A percentile compares a stretch with the other conserved stretches of the same genome.
Evolutionary conservation across 1,140 invertebrate species (phyloP).

Genomic region (Tigriopus japonicus): DNA sequence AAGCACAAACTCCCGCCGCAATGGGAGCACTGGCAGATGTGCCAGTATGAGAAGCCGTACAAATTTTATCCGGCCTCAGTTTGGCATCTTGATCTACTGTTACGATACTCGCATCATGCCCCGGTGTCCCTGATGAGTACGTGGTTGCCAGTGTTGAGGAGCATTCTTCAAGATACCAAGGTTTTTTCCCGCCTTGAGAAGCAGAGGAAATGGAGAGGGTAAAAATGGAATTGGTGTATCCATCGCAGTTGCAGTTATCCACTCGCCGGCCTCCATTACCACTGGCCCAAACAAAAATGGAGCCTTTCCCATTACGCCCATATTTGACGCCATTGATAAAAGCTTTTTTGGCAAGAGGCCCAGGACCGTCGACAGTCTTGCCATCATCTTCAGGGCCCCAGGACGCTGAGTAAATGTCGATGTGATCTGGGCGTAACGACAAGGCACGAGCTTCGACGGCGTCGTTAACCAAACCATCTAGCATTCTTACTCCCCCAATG

Average conservation of each 20-base stretch:
- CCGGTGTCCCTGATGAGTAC: constrained; percentile 82
- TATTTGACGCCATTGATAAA: constrained; percentile 86
- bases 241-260: constrained; percentile 97
- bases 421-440: constrained; percentile 73
- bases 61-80: constrained; percentile 53
- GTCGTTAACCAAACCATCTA: constrained; percentile 91
- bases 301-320: constrained; percentile 37
- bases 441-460: constrained; percentile 84
- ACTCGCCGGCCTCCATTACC: constrained; percentile 90
- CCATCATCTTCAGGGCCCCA: constrained; percentile 95
- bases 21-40: constrained; percentile 93
- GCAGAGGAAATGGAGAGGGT: constrained; percentile 92
- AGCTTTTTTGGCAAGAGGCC: constrained; percentile 75
- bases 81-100: constrained; percentile 82
- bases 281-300: constrained; percentile 97
- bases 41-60: constrained; percentile 63
- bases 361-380: constrained; percentile 93
- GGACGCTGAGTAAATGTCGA: constrained; percentile 87
- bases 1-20: constrained; percentile 81
- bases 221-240: constrained; percentile 96
- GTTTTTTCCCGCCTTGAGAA: constrained; percentile 45
- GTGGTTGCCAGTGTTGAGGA: constrained; percentile 88
- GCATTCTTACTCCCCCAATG: constrained; percentile 78
- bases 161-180: constrained; percentile 96
- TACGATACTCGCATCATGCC: constrained; percentile 80